Evolutionary conservation across 2,113 vertebrate genomes (phyloP), one percentile per base, ranked within the genome.

Genomic region (Oncorhynchus kisutch): DNA sequence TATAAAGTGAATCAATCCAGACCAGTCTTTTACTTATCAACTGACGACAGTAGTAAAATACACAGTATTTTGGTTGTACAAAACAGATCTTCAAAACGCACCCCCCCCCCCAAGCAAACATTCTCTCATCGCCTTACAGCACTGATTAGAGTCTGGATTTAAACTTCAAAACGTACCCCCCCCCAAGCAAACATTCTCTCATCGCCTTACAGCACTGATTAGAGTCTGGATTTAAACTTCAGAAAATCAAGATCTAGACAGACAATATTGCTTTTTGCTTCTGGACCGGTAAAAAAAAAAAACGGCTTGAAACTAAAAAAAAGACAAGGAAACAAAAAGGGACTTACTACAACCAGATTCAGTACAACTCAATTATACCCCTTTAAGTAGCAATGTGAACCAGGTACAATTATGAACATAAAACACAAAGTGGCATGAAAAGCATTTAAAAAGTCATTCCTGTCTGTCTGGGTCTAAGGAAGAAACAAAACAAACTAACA

Each of bases 21-120:
- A 13, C 51, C 51, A 18, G 51, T 54, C 8, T 45, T 45, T 45
- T 54, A 54, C 12, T 54, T 2, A 54, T 5, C 3, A 54, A 54
- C 14, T 18, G 14, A 18, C 51, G 1, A 7, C 2, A 14, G 45
- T 48, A 49, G 39, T 20, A 49, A 14, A 22, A 49, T 25, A 70
- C 67, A 49, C 20, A 49, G 18, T 45, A 12, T 70, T 67, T 75
- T 60, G 73, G 82, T 81, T 45, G 75, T 85, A 86, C 79, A 83
- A 86, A 86, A 85, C 5, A 59, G 49, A 81, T 75, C 73, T 72
- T 71, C 68, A 71, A 74, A 78, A 82, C 77, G 70, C 66, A 79
- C 49, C 54, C 65, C 11, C 24, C 72, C 75, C 67, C 18, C n/a
- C 5, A 0, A 22, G n/a, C 3, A 62, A n/a, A 83, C 57, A 66